These are phyloP conservation scores for Glyptemys insculpta DNA, from an alignment of 2,797 vertebrate genomes.

Conservation along the genomic window DNA sequence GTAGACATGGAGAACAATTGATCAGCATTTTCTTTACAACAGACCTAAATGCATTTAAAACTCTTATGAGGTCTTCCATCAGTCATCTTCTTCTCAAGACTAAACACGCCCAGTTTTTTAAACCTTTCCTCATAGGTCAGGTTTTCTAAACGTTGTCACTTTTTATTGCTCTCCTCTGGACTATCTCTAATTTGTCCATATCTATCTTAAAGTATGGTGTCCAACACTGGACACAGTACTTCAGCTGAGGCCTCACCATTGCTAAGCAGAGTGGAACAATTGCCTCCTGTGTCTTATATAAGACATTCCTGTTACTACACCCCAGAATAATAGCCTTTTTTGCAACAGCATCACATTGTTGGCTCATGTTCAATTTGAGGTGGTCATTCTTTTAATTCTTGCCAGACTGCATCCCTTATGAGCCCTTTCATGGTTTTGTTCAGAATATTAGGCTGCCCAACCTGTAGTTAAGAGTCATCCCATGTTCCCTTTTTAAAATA, in stretches of 20 bases:
- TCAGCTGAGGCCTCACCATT: not conserved
- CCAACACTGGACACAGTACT: not conserved
- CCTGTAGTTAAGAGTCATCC: not conserved
- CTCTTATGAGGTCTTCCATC: not conserved
- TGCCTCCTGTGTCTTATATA: not conserved
- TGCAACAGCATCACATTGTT: not conserved
- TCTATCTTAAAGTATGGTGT: not conserved
- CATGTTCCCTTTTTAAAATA: not conserved
- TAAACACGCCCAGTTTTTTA: not conserved
- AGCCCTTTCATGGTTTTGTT: not conserved
- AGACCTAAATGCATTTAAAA: not conserved
- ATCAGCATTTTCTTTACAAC: not conserved
- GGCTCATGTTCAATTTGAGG: not conserved
- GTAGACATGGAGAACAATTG: not conserved
- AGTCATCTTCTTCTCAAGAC: not conserved
- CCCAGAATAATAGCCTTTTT: not conserved
- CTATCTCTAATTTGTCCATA: not conserved
- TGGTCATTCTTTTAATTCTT: not conserved
- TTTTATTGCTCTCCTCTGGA: not conserved
- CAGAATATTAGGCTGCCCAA: not conserved
- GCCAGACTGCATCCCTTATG: not conserved
- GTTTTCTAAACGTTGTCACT: not conserved
- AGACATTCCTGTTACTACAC: not conserved
- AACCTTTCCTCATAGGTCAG: not conserved
- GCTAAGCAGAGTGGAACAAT: not conserved